These are phyloP conservation scores for Pyxicephalus adspersus DNA, from an alignment of 2,113 vertebrate species.

Conservation along the genomic window DNA sequence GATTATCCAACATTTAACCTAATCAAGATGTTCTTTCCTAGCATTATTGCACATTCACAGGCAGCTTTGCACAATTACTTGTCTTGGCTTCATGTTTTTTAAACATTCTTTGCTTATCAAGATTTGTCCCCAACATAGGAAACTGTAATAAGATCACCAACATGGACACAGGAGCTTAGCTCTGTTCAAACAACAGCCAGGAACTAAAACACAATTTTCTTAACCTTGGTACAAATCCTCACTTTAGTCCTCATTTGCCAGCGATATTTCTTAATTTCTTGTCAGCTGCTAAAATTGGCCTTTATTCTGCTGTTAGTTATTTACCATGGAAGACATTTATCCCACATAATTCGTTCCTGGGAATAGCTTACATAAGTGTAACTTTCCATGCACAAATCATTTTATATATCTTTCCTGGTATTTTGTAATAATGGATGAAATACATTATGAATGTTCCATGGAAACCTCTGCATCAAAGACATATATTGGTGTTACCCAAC, in stretches of 20 bases:
- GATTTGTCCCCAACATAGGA: neutral
- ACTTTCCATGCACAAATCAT: too few relatives aligned
- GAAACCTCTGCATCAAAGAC: too few relatives aligned
- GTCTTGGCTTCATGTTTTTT: conserved; percentile 23
- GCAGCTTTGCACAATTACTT: conserved; percentile 39
- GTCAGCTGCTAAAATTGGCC: neutral
- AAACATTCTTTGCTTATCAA: conserved; percentile 33
- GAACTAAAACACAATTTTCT: neutral
- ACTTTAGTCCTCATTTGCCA: neutral
- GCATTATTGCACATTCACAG: conserved; percentile 42
- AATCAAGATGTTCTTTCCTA: conserved; percentile 51
- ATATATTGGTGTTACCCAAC: too few relatives aligned
- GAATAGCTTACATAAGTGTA: neutral
- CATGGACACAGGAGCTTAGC: conserved; percentile 19
- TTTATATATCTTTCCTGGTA: too few relatives aligned
- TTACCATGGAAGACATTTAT: neutral
- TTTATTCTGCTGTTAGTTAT: neutral
- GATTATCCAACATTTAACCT: conserved; percentile 49
- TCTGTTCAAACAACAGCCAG: neutral
- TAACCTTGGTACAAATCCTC: neutral
- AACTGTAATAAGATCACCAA: conserved; percentile 23
- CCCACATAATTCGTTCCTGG: neutral
- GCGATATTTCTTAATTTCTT: neutral
- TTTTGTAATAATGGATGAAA: too few relatives aligned
- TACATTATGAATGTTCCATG: too few relatives aligned